phyloP scores from a whole-genome alignment of 2,113 vertebrate genomes.

The Arizona elegans region DNA sequence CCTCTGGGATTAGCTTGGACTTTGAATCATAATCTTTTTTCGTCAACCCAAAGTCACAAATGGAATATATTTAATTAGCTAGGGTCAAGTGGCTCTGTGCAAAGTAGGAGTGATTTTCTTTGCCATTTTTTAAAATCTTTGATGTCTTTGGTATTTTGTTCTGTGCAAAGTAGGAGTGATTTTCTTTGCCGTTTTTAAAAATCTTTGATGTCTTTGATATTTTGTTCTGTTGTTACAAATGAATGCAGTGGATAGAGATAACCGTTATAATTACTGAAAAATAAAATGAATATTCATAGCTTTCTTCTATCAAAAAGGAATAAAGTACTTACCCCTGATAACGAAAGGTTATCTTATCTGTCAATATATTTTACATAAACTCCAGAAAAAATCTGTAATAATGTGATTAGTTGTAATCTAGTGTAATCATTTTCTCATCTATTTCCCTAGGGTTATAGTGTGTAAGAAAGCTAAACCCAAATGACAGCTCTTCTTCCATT shows the following conservation, averaged over 20 bases:
- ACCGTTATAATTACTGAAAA: constrained; percentile 55
- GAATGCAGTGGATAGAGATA: constrained; percentile 64
- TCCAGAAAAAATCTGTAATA: constrained; percentile 2
- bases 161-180: constrained; percentile 23
- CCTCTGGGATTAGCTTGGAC: constrained; percentile 8
- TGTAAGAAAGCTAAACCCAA: constrained; percentile 16
- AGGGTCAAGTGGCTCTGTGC: constrained; percentile 35
- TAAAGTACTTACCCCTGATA: constrained; percentile 41
- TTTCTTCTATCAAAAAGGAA: constrained; percentile 43
- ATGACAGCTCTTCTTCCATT: constrained; percentile 2
- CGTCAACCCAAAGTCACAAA: constrained; percentile 17
- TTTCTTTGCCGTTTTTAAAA: constrained; percentile 48
- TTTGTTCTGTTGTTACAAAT: constrained; percentile 41
- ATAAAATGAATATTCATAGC: constrained; percentile 39
- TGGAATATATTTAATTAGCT: constrained; percentile 10
- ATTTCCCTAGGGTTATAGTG: constrained; percentile 14
- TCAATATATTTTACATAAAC: constrained; percentile 16
- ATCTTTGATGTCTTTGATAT: constrained; percentile 42
- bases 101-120: constrained; percentile 6
- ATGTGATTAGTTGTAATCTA: constrained; percentile 6
- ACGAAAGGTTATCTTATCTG: constrained; percentile 7
- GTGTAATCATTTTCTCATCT: constrained; percentile 13
- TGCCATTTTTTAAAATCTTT: constrained; percentile 55
- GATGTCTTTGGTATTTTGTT: constrained; percentile 37
- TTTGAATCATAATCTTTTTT: constrained; percentile 6